Base-by-base conservation (phyloP, 2,113 vertebrate species). In the Crotophaga sulcirostris region DNA sequence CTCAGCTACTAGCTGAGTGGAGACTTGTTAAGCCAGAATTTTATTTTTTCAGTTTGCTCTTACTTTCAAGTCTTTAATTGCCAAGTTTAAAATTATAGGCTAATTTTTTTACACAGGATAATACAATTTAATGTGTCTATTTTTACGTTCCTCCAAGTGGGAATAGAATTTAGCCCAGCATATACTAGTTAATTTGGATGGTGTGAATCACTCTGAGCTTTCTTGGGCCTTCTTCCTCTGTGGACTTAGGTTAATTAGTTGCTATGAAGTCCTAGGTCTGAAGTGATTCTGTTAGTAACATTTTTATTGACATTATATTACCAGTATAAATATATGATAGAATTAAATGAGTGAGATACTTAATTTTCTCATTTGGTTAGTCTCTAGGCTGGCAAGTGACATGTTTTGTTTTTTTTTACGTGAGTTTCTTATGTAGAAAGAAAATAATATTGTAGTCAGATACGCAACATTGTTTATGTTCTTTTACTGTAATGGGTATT, bases 401-500 rank as follows among this genome's bases (percentile, higher is more conserved):
- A 2, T 63, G 83, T 11, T 54, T 58, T 83, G 58, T 77, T 33
- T 73, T 89, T 82, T 88, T 87, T 77, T 0, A 80, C 51, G 20
- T 58, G 31, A 60, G 13, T 93, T 94, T 93, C 72, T 91, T 95
- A 58, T 91, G 82, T 72, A 93, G 77, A 80, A 94, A 75, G 58
- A 93, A 95, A 92, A 92, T 56, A 18, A 63, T 92, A 72, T 40
- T 95, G 68, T 86, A 91, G 89, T 87, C 82, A 94, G 85, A 95
- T 93, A 90, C 82, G 69, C 88, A 93, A 25, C 40, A 11, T 76
- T 94, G 81, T 97, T 96, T 97, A 92, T 97, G 62, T 95, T 96
- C 91, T 94, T 97, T 93, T 95, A 75, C 90, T 84, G 81, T 92
- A 94, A 96, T 88, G 76, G 94, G 74, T 90, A 66, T 97, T 94